Conservation (phyloP, 2,113 vertebrate species). For the Prunella fulvescens region DNA sequence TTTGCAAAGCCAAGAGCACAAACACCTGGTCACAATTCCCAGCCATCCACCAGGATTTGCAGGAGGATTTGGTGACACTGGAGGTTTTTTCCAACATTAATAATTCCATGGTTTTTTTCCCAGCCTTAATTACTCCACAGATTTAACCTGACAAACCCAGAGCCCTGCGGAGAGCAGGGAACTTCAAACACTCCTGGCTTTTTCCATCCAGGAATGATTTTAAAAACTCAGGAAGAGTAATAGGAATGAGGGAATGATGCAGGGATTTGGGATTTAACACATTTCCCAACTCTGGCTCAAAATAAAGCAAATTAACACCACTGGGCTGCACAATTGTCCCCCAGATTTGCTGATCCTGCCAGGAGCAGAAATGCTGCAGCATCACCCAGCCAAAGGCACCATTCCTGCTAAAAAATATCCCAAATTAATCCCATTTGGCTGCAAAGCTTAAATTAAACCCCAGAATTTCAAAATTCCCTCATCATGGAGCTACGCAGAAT, state of each 20-base stretch:
- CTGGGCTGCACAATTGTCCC: not conserved
- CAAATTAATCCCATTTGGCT: not conserved
- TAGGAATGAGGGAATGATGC: not conserved
- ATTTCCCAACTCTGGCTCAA: not conserved
- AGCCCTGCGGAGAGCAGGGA: not conserved
- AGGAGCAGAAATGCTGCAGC: not conserved
- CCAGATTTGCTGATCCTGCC: not conserved
- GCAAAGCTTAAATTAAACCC: not conserved
- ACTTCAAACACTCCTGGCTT: not conserved
- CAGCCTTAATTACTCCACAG: not conserved
- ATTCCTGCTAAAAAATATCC: not conserved
- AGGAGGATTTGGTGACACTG: not conserved
- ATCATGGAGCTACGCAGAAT: no score
- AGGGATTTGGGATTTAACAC: not conserved
- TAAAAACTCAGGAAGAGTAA: accelerated
- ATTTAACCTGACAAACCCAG: not conserved
- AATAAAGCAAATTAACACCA: not conserved
- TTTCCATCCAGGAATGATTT: accelerated
- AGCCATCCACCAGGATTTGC: accelerated
- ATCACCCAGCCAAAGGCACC: not conserved
- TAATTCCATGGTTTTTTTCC: not conserved
- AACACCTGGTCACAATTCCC: accelerated
- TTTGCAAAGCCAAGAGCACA: not conserved
- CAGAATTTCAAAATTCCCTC: not conserved
- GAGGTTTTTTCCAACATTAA: not conserved